These are phyloP conservation scores for Euleptes europaea DNA, from an alignment of 2,113 vertebrate species.

Conservation along the genomic window DNA sequence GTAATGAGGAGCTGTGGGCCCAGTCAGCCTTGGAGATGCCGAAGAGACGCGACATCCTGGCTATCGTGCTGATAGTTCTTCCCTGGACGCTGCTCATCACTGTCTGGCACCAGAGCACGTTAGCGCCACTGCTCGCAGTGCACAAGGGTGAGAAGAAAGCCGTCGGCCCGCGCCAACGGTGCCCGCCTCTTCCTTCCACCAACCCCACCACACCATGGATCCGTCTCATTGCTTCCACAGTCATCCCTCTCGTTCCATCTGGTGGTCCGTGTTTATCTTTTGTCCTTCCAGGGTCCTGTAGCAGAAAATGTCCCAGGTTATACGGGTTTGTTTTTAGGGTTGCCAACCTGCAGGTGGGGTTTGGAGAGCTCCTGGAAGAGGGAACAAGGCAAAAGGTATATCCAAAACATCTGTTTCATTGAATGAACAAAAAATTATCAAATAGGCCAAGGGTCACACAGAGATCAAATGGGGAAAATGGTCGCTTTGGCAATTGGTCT, in stretches of 20 bases:
- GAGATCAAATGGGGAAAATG: no score
- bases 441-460: neutral
- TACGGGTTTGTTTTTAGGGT: neutral
- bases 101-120: conserved; percentile 98
- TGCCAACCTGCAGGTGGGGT: no score
- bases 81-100: conserved; percentile 99
- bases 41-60: conserved; percentile 99
- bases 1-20: conserved; percentile 95
- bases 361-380: no score
- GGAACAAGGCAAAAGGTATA: neutral
- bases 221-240: conserved; percentile 52
- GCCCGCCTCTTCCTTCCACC: conserved; percentile 36
- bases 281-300: conserved; percentile 41
- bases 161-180: conserved; percentile 14
- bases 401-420: no score
- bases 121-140: conserved; percentile 91
- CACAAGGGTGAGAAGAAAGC: conserved; percentile 90
- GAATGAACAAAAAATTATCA: neutral
- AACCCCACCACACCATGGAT: conserved; percentile 41
- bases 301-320: conserved; percentile 2
- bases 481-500: no score
- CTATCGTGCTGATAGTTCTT: conserved; percentile 97
- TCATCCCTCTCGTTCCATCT: conserved; percentile 61
- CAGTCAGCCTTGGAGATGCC: conserved; percentile 98
- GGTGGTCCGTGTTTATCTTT: conserved; percentile 43